Base-by-base conservation (phyloP, 2,888 invertebrate genomes). In the Deilephila porcellus region DNA sequence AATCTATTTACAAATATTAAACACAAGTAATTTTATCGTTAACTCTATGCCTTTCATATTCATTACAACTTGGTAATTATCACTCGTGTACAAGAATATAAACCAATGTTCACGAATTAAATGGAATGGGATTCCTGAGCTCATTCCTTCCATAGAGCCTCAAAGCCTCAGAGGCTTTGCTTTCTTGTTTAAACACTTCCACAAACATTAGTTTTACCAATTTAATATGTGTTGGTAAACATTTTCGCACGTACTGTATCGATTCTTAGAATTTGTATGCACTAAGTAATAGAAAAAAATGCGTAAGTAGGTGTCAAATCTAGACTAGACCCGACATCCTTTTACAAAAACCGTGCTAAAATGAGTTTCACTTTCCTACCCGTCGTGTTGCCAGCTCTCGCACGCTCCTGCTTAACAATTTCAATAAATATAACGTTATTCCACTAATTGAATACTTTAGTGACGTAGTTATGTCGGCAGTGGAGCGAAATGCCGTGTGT, bases 301-400 rank as follows among this genome's bases (percentile, higher is more conserved):
- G 56, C 25, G 37, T 63, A 56, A 37, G 62, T 71, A 73, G 71
- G 73, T 73, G 73, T 71, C 73, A 73, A 73, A 63, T 71, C 62
- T 71, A 71, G 71, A 71, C 73, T 71, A 73, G 71, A 63, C 70
- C 62, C 19, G 37, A 11, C 53, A 20, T 73, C 56, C 73, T 62
- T 37, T 71, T 71, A 6, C 37, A 71, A 71, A 70, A 59, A 62
- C 32, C 75, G 64, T 76, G 77, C 73, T 70, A 78, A 79, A 78
- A 60, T 74, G 75, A 78, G 78, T 82, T 83, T 86, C 81, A 79
- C 81, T 82, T 78, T 75, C 62, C 45, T n/a, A 70, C n/a, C 20
- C 32, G 53, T 62, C 25, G 20, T 19, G 56, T 67, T 67, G 25
- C 67, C 59, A 74, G 74, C 77, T 78, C 74, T 79, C 80, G 80